Base-by-base conservation (phyloP, 2,888 invertebrate genomes). In the Stramonita haemastoma region DNA sequence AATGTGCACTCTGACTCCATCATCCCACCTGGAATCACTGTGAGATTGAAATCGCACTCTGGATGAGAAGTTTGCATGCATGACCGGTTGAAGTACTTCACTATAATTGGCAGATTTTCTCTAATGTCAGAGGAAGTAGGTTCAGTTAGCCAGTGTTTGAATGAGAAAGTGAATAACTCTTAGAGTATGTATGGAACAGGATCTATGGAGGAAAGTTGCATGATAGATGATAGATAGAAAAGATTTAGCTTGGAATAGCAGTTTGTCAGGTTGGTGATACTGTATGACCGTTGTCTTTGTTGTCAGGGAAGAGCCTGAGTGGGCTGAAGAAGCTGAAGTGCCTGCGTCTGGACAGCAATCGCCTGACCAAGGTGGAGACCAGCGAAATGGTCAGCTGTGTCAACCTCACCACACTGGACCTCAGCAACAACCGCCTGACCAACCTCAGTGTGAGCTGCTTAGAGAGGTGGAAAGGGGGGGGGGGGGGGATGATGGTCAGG, bases 331-430 rank as follows among this genome's bases (percentile, higher is more conserved):
- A 95, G 89, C 91, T 95, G 60, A 93, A 93, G 89, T 93, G 90
- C 32, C 92, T 95, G 19, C 91, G 95, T 60, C 91, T 95, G n/a
- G 95, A 95, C 91, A 94, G 93, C 92, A 95, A 95, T 91, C 92
- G 92, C 22, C 46, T 95, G 34, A 83, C 93, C 66, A 94, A 93
- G 90, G 90, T 95, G 60, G 95, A 95, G 26, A 93, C 93, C 13
- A 91, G 93, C 32, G 95, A 95, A 86, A 89, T 95, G 79, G 93
- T 94, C 0, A 91, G 91, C 66, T 94, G 95, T 92, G 92, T 93
- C 77, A 93, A 94, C 77, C 93, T 95, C 46, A 95, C 94, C 34
- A 91, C 92, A 0, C 91, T 95, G 19, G 95, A 95, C 92, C 90
- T 95, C 89, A 95, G 95, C 91, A 93, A 93, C 90, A 95, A 95